A percentile compares a stretch with the other conserved stretches of the same genome.
phyloP scores from a whole-genome alignment of 2,797 vertebrate species.

The Linurgus olivaceus region DNA sequence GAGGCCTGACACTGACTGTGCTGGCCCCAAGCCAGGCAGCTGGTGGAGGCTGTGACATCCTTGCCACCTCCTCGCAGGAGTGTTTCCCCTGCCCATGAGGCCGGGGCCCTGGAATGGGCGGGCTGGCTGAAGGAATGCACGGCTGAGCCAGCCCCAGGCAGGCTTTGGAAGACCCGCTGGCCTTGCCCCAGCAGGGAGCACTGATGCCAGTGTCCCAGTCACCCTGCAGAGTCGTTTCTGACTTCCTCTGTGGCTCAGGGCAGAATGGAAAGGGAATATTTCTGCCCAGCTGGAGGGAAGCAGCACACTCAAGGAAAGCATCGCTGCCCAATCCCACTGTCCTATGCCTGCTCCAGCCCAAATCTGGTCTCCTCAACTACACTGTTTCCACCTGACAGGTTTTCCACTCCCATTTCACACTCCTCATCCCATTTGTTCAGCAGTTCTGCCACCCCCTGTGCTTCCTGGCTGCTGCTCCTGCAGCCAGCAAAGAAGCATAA shows the following conservation, averaged over 20 bases:
- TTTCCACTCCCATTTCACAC: background rate
- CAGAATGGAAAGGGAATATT: background rate
- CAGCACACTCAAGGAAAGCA: background rate
- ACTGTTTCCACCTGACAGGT: background rate
- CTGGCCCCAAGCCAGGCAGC: background rate
- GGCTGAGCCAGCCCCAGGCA: background rate
- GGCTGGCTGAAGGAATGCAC: background rate
- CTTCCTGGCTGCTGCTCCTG: background rate
- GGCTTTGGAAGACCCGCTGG: accelerated
- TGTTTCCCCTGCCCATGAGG: background rate
- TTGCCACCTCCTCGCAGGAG: background rate
- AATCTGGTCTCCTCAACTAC: background rate
- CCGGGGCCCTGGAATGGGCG: accelerated
- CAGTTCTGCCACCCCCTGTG: background rate
- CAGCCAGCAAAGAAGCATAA: background rate
- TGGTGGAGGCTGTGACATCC: background rate
- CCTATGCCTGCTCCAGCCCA: background rate
- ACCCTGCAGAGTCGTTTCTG: background rate
- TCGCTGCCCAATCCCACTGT: accelerated
- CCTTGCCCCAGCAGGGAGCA: background rate
- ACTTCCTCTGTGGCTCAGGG: background rate
- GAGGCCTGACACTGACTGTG: background rate
- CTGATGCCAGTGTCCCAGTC: background rate
- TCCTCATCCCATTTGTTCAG: background rate
- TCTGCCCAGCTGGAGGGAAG: background rate